These are phyloP conservation scores for Amphipyra berbera DNA, from an alignment of 2,888 invertebrate genomes.

Conservation along the genomic window DNA sequence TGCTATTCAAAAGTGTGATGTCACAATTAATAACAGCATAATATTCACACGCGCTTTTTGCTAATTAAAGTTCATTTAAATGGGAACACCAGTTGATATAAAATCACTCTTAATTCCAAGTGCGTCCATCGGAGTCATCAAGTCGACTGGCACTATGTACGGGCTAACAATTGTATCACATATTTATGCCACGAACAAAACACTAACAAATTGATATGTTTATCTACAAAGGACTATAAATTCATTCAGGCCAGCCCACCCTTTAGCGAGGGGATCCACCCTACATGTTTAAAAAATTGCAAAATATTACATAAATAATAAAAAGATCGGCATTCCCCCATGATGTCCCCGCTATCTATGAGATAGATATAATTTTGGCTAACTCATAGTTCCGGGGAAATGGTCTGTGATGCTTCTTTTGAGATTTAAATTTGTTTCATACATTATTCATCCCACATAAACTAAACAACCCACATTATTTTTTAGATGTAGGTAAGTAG, in stretches of 20 bases:
- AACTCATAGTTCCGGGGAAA: conserved; percentile 85
- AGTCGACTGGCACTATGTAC: conserved; percentile 76
- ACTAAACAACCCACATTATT: conserved; percentile 37
- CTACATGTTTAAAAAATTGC: conserved; percentile 88
- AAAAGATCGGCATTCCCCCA: conserved; percentile 71
- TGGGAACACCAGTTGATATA: conserved; percentile 55
- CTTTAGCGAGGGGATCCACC: conserved; percentile 87
- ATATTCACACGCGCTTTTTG: conserved; percentile 42
- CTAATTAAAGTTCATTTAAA: conserved; percentile 57
- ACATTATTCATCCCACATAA: conserved; percentile 76
- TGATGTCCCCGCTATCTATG: conserved; percentile 68
- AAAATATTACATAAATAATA: conserved; percentile 89
- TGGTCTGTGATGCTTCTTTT: conserved; percentile 81
- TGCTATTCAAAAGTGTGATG: conserved; percentile 34
- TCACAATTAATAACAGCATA: conserved; percentile 31
- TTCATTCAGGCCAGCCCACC: conserved; percentile 86
- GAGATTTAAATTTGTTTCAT: conserved; percentile 78
- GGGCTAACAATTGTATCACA: conserved; percentile 83
- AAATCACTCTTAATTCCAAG: conserved; percentile 74
- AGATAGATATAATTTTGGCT: conserved; percentile 81
- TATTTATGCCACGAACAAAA: conserved; percentile 85
- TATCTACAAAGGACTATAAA: conserved; percentile 89
- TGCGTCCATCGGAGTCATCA: conserved; percentile 78
- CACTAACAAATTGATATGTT: conserved; percentile 90
- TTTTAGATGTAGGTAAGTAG: conserved; percentile 27